phyloP scores from a whole-genome alignment of 2,113 vertebrate genomes.

The Campylomormyrus numenius region DNA sequence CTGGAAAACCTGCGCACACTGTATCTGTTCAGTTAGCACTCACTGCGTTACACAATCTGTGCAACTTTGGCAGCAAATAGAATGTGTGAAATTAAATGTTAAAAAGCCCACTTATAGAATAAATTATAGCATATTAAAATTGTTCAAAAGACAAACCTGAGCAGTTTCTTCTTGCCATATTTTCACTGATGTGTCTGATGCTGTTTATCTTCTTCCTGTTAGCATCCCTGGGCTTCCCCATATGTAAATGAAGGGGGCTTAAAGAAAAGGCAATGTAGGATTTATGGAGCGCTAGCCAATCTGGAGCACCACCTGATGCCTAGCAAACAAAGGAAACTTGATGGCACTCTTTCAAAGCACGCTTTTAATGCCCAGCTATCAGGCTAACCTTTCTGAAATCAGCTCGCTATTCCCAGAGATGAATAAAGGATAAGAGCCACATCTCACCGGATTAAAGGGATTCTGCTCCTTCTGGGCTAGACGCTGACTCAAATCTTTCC shows the following conservation, averaged over 20 bases:
- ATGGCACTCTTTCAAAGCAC: neutral
- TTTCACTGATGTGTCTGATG: neutral
- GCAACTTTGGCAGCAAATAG: neutral
- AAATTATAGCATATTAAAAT: neutral
- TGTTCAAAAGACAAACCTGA: neutral
- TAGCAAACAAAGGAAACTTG: neutral
- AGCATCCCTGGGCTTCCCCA: neutral
- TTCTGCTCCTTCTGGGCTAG: slow-evolving; percentile 1
- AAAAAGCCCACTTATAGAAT: neutral
- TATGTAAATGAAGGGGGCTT: neutral
- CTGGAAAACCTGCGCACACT: neutral
- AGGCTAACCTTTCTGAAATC: slow-evolving; percentile 4
- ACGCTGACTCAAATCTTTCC: slow-evolving; percentile 8
- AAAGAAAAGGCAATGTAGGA: neutral
- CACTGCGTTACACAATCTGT: neutral
- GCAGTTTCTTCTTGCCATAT: neutral
- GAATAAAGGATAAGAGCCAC: neutral
- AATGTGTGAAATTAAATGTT: neutral
- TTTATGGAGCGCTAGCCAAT: neutral
- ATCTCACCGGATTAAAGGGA: slow-evolving; percentile 9
- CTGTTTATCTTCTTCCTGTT: neutral
- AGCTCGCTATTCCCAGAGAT: neutral
- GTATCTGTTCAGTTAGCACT: neutral
- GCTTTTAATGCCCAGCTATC: neutral
- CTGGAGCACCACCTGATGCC: slow-evolving; percentile 5